A percentile compares a stretch with the other conserved stretches of the same genome.
phyloP scores from a whole-genome alignment of 2,888 invertebrate species.

The Allygus modestus region DNA sequence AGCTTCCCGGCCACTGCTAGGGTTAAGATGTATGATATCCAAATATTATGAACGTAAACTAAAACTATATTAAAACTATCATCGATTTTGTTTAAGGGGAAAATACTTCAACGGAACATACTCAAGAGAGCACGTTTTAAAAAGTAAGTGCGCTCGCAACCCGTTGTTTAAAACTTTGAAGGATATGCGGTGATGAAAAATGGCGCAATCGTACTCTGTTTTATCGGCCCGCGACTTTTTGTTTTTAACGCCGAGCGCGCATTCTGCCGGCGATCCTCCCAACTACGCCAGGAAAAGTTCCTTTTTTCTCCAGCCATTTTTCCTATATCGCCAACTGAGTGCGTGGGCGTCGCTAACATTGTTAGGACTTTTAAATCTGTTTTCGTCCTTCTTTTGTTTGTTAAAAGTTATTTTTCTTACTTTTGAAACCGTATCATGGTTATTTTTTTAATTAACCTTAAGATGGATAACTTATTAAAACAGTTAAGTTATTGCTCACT shows the following conservation, averaged over 20 bases:
- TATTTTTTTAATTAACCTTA: too few species aligned
- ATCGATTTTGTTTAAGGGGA: too few species aligned
- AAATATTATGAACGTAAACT: too few species aligned
- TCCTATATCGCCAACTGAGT: conserved; percentile 33
- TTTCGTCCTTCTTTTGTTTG: neutral
- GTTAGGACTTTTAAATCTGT: neutral
- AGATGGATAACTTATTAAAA: too few species aligned
- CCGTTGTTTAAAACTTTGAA: conserved; percentile 14
- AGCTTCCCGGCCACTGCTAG: too few species aligned
- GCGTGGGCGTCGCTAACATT: conserved; percentile 42
- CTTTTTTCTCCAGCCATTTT: conserved; percentile 36
- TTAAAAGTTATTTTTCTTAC: neutral
- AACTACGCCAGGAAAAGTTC: conserved; percentile 38
- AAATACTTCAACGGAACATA: too few species aligned
- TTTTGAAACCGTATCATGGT: too few species aligned
- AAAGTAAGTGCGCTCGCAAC: too few species aligned
- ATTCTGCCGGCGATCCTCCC: conserved; percentile 16
- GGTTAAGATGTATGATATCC: too few species aligned
- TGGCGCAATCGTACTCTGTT: conserved; percentile 2
- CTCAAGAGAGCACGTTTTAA: too few species aligned
- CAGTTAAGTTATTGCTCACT: too few species aligned
- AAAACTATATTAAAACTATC: too few species aligned
- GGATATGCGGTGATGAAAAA: neutral
- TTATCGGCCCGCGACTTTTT: conserved; percentile 5
- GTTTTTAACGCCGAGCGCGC: conserved; percentile 48